Evolutionary conservation across 1,140 invertebrate genomes (phyloP).

Genomic region (Bradysia coprophila): DNA sequence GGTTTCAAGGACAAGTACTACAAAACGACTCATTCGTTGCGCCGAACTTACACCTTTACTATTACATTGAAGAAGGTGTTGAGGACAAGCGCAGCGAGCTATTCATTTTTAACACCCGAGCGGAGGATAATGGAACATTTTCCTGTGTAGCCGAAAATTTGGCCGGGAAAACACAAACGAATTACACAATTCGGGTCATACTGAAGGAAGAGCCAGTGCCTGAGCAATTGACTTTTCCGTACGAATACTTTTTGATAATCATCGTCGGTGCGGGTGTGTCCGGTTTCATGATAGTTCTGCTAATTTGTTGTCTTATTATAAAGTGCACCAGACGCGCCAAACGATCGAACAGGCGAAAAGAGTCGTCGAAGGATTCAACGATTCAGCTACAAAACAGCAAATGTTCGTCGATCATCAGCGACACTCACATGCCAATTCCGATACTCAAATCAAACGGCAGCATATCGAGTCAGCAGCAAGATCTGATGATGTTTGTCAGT

Average conservation of each 20-base stretch:
- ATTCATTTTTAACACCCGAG: conserved; percentile 51
- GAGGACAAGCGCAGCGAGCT: conserved; percentile 55
- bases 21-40: conserved; percentile 46
- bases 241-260: conserved; percentile 36
- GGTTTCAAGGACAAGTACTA: conserved; percentile 54
- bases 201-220: conserved; percentile 48
- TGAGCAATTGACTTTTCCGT: conserved; percentile 39
- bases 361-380: conserved; percentile 23
- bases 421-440: background rate
- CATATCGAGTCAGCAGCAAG: conserved; percentile 26
- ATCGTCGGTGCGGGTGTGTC: conserved; percentile 40
- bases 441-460: conserved; percentile 25
- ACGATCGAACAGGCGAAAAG: conserved; percentile 32
- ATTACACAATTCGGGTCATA: conserved; percentile 56
- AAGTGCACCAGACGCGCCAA: conserved; percentile 28
- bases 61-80: conserved; percentile 44
- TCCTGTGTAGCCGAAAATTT: conserved; percentile 64
- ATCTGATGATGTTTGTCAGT: conserved; percentile 9
- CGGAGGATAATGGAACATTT: conserved; percentile 62
- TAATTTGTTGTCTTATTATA: conserved; percentile 39
- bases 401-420: background rate
- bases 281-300: conserved; percentile 36
- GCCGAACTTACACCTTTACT: conserved; percentile 39
- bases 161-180: conserved; percentile 51
- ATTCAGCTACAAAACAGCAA: conserved; percentile 3